phyloP scores from a whole-genome alignment of 2,888 invertebrate species.

The Drosophila eohydei region DNA sequence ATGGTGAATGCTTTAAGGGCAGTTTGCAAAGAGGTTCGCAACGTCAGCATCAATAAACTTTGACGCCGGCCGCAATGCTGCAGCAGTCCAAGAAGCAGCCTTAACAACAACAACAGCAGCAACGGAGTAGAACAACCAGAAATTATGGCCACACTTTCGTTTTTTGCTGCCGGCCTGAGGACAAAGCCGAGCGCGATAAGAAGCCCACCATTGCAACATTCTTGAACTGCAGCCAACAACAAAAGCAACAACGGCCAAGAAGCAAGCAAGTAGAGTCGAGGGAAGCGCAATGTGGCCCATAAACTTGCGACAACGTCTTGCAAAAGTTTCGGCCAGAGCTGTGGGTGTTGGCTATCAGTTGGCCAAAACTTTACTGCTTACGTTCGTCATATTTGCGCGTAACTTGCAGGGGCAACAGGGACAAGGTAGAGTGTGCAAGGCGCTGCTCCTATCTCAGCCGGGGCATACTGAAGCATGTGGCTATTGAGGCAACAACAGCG shows the following conservation, averaged over 20 bases:
- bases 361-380: conserved; percentile 80
- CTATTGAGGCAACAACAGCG: conserved; percentile 47
- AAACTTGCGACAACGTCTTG: conserved; percentile 67
- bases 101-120: conserved; percentile 16
- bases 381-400: conserved; percentile 82
- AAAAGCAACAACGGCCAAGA: conserved; percentile 18
- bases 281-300: conserved; percentile 65
- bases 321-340: conserved; percentile 69
- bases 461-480: conserved; percentile 53
- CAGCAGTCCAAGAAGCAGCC: conserved; percentile 24
- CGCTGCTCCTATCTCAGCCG: conserved; percentile 44
- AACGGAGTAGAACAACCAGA: conserved; percentile 34
- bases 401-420: conserved; percentile 32
- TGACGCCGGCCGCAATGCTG: conserved; percentile 50
- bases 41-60: conserved; percentile 70
- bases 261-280: neutral
- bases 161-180: conserved; percentile 58
- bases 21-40: conserved; percentile 40
- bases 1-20: conserved; percentile 32
- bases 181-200: conserved; percentile 71
- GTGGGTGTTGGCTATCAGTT: conserved; percentile 72
- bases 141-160: conserved; percentile 80
- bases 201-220: conserved; percentile 58
- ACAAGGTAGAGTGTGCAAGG: neutral
- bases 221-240: conserved; percentile 73